Evolutionary conservation across 2,888 invertebrate genomes (phyloP).

Genomic region (Luperina nickerlii): DNA sequence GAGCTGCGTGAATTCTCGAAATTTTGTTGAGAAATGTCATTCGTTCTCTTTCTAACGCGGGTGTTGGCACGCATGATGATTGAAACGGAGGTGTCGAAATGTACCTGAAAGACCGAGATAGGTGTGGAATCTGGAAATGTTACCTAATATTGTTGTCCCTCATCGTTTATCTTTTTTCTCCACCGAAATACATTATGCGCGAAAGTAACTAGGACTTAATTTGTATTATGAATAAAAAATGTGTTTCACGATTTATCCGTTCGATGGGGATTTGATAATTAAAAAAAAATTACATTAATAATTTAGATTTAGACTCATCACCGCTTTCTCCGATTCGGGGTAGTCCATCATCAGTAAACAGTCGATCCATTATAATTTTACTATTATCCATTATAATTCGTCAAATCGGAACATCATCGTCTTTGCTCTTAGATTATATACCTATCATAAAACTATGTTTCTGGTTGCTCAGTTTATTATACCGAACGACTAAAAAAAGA

Average conservation of each 20-base stretch:
- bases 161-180: constrained; percentile 39
- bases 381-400: neutral
- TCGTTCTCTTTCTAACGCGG: constrained; percentile 81
- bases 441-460: neutral
- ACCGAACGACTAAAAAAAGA: neutral
- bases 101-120: constrained; percentile 71
- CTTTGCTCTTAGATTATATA: neutral
- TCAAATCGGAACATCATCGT: neutral
- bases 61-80: constrained; percentile 63
- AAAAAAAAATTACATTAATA: neutral
- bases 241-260: neutral
- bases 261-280: neutral
- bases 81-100: constrained; percentile 66
- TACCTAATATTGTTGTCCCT: constrained; percentile 53
- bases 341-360: neutral
- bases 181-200: neutral
- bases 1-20: constrained; percentile 78
- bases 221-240: neutral
- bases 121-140: constrained; percentile 59
- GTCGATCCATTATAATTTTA: neutral
- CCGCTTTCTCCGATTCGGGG: neutral
- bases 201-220: neutral
- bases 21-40: constrained; percentile 84
- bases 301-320: neutral
- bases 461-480: neutral